Percentiles rank a stretch among this genome's conserved stretches.
Conservation (phyloP, 2,888 invertebrate genomes). For the Eupsilia transversa region DNA sequence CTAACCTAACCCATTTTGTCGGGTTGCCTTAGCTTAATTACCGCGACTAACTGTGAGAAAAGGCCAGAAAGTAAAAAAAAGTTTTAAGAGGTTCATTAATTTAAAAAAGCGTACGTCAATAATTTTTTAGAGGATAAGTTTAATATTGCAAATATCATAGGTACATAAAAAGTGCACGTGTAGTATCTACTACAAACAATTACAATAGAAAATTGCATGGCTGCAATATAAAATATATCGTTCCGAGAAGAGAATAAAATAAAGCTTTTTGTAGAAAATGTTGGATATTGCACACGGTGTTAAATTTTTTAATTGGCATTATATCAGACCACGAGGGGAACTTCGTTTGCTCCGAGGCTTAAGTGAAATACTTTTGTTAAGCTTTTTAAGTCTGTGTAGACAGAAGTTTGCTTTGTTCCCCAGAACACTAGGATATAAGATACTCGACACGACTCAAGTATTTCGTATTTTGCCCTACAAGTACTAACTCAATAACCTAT, state of each 20-base stretch:
- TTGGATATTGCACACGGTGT: slow-evolving; percentile 2
- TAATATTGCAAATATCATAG: not conserved
- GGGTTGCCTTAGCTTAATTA: too few relatives aligned
- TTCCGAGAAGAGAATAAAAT: slow-evolving; percentile 22
- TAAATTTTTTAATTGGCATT: slow-evolving; percentile 46
- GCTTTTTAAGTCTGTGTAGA: slow-evolving; percentile 11
- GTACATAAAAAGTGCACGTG: not conserved
- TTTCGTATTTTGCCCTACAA: not conserved
- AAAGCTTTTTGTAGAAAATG: not conserved
- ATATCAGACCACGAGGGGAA: slow-evolving; percentile 7
- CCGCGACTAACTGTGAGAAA: too few relatives aligned
- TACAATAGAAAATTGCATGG: not conserved
- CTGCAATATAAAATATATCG: slow-evolving; percentile 4
- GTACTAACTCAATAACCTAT: slow-evolving; percentile 18
- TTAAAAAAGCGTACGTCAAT: not conserved
- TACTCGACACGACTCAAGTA: slow-evolving; percentile 13
- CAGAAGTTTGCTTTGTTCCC: slow-evolving; percentile 30
- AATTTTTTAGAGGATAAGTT: not conserved
- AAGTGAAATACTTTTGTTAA: slow-evolving; percentile 44
- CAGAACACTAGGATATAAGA: slow-evolving; percentile 13
- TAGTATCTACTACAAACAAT: not conserved
- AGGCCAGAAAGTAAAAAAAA: not conserved
- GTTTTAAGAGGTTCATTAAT: too few relatives aligned
- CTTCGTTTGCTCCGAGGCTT: slow-evolving; percentile 13
- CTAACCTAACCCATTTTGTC: not conserved